Evolutionary conservation across 1,140 invertebrate genomes (phyloP).

Genomic region (Trichonephila inaurata): DNA sequence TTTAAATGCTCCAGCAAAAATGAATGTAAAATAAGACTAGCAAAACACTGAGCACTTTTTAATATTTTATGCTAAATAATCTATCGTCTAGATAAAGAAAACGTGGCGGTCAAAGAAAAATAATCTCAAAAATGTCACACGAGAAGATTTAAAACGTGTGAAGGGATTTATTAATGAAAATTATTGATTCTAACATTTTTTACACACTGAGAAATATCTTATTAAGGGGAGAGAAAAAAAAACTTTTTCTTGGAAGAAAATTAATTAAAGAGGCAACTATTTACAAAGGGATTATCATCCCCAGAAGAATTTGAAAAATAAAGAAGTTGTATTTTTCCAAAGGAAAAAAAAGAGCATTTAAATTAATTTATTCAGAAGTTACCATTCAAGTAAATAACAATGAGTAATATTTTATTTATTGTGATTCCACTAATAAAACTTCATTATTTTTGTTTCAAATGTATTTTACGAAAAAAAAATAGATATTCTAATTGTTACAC

Average conservation of each 20-base stretch:
- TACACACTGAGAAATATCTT: background rate
- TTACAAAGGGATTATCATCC: conserved; percentile 13
- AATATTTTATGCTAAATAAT: background rate
- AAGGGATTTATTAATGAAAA: conserved; percentile 37
- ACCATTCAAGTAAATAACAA: no score
- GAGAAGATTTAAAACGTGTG: background rate
- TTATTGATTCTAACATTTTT: conserved; percentile 4
- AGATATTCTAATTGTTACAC: no score
- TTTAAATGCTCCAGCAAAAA: background rate
- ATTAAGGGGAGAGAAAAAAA: conserved; percentile 7
- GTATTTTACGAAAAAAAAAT: no score
- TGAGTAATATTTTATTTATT: no score
- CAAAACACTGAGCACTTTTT: background rate
- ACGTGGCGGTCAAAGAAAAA: background rate
- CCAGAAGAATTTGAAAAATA: background rate
- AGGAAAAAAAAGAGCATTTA: no score
- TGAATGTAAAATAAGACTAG: background rate
- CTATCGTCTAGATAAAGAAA: background rate
- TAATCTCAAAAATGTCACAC: background rate
- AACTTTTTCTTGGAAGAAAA: background rate
- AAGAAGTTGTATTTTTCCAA: no score
- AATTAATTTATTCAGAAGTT: no score
- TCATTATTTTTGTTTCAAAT: no score
- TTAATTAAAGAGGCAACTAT: conserved; percentile 32
- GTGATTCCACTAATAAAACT: no score